phyloP scores from a whole-genome alignment of 2,888 invertebrate genomes.

The Lycocerus yunnanus region DNA sequence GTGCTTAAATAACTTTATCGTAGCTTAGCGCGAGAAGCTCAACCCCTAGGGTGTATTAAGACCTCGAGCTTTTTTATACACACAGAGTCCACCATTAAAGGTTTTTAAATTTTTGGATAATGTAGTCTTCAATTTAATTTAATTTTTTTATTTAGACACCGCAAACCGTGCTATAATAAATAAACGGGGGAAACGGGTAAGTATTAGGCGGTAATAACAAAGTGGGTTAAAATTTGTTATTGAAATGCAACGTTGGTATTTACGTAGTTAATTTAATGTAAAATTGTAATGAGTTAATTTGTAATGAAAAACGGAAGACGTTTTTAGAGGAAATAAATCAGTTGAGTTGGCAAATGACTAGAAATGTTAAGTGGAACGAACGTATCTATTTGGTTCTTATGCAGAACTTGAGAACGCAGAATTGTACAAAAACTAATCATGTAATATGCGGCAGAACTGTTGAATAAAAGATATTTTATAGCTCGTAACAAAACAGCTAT shows the following conservation, averaged over 20 bases:
- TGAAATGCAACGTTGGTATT: not conserved
- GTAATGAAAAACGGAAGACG: constrained; percentile 8
- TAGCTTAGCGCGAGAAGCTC: constrained; percentile 33
- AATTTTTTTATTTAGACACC: not conserved
- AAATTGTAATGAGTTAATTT: constrained; percentile 13
- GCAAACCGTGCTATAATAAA: not conserved
- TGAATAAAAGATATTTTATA: constrained; percentile 51
- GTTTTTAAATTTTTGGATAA: constrained; percentile 13
- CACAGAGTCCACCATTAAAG: constrained; percentile 20
- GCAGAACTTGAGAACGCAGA: constrained; percentile 38
- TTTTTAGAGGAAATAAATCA: constrained; percentile 24
- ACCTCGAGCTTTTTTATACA: constrained; percentile 21
- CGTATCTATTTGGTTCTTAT: constrained; percentile 35
- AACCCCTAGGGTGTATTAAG: constrained; percentile 32
- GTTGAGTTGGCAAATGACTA: constrained; percentile 17
- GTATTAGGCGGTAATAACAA: not conserved
- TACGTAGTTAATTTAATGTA: constrained; percentile 15
- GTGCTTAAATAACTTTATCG: constrained; percentile 39
- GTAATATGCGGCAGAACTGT: constrained; percentile 42
- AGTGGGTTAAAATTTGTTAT: not conserved
- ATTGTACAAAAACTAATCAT: constrained; percentile 45
- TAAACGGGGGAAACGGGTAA: too few species aligned
- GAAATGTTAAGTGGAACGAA: constrained; percentile 15
- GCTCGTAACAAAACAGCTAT: constrained; percentile 45
- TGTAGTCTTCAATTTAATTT: not conserved